Base-by-base conservation (phyloP, 2,113 vertebrate species). In the Smithornis capensis region DNA sequence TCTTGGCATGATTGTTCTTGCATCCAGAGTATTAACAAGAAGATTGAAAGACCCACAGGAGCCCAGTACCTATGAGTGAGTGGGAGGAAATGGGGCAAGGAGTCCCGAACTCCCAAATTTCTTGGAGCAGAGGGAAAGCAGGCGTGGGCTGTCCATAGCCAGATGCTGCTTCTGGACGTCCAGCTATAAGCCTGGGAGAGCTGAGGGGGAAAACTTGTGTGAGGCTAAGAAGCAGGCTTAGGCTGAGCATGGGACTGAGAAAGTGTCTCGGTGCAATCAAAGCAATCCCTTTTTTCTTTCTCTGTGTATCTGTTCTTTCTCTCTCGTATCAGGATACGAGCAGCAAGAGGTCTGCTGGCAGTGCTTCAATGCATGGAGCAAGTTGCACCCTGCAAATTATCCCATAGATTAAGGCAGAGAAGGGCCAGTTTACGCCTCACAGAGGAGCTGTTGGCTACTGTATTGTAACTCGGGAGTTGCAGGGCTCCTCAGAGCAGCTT, bases 391-490 rank as follows among this genome's bases (percentile, higher is more conserved):
- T 96, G 88, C 71, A 80, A 90, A 81, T 74, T 64, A 87, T 63
- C 40, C 75, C 56, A 16, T 3, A 57, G 65, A 68, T 57, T 64
- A 83, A 91, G 71, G 52, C 24, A 24, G 31, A 69, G 87, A 92
- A 94, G 45, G 53, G 60, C 71, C 79, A 49, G n/a, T 25, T 96
- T 87, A 67, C 0, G 33, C 93, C 91, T 94, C 93, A 91, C 78
- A 91, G 95, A 96, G 94, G 92, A 96, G 96, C 95, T 95, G 73
- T 92, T 96, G 96, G 33, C 93, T 87, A 31, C 84, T 79, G 57
- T 87, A 96, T 84, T 2, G 1, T 57, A 68, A 64, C 19, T 13
- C 33, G 37, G n/a, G 69, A 92, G 65, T 50, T 84, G 64, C 71
- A 67, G 69, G 23, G 23, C 77, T 91, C 33, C 56, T 70, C n/a